Evolutionary conservation across 2,888 invertebrate genomes (phyloP), one percentile per base, ranked within the genome.

Genomic region (Alcis repandata): DNA sequence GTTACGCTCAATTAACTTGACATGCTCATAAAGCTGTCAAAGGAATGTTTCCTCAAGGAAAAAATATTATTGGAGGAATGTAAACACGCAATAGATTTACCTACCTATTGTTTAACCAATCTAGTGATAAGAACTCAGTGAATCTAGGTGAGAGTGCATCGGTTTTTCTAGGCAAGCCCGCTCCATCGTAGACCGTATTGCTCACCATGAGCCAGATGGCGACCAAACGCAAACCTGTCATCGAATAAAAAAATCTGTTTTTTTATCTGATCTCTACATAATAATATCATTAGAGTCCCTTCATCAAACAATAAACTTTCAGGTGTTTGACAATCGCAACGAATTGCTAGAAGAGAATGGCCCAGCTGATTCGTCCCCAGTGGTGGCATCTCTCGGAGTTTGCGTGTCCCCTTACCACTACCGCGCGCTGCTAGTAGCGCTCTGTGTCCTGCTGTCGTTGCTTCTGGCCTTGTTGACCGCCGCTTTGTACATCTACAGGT

Each of bases 371-470:
- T 95, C 96, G 0, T 91, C 96, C 0, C 95, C 96, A 0, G 94
- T 96, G 7, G 91, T 92, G 4, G 88, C 96, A 65, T 96, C 96
- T 69, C 96, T 95, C 0, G 92, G 92, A 0, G 95, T 98, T 20
- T 98, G 98, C 84, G 95, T 98, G 67, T 96, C 97, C 1, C 95
- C 96, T 2, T 95, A 97, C 59, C 97, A 98, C 86, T 98, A 98
- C 87, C 96, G 98, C 78, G 96, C 97, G 0, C 89, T 98, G n/a
- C 94, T 98, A 58, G 96, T 96, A 1, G 96, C 97, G 0, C 94
- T 98, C 0, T 95, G 97, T 66, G 94, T 96, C 11, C 91, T 98
- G 36, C 94, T 97, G 74, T 95, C 97, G 9, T 88, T 97, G 40
- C 86, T 98, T 17, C 94, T 97, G 66, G 96, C 96, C 43, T 95